Evolutionary conservation across 2,888 invertebrate genomes (phyloP), one percentile per base, ranked within the genome.

Genomic region (Apamea epomidion): DNA sequence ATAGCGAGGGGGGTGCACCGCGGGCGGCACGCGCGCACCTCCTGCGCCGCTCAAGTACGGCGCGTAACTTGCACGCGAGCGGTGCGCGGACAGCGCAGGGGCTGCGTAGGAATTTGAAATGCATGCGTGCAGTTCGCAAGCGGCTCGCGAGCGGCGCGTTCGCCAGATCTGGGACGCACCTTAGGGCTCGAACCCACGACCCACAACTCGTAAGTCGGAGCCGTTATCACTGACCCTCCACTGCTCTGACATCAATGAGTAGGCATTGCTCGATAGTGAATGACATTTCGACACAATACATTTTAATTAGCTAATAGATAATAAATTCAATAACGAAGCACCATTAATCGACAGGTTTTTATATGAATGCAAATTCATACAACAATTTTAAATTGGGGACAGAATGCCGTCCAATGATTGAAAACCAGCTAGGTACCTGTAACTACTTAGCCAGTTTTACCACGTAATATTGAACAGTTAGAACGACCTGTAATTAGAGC

Each of bases 381-480:
- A 58, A 60, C 6, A 21, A 71, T 85, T 83, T 75, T 18, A 37
- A 68, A 80, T 82, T 51, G 58, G 21, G 67, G 48, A 25, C 68
- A 51, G 32, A 51, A 37, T 12, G 5, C 0, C 16, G 7, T 37
- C 37, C 58, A 18, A 37, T 64, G 6, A 64, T 64, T 65, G n/a
- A 60, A 64, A 45, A 74, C 67, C 29, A 71, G 54, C 14, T 18
- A 32, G 12, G 12, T 60, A 60, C 58, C 25, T 5, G 12, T 25
- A 29, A 25, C 74, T 62, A 80, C 8, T 54, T 21, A 45, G 2
- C 37, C 29, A 42, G 74, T 68, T 69, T 6, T 32, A 70, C 37
- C 16, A 25, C 45, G 32, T 76, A 58, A 73, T 73, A 45, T 75
- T 37, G n/a, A 78, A 42, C 51, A 65, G 18, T 58, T 68, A 60